These are phyloP conservation scores for Pheosia gnoma DNA, from an alignment of 2,888 invertebrate genomes.

Conservation along the genomic window DNA sequence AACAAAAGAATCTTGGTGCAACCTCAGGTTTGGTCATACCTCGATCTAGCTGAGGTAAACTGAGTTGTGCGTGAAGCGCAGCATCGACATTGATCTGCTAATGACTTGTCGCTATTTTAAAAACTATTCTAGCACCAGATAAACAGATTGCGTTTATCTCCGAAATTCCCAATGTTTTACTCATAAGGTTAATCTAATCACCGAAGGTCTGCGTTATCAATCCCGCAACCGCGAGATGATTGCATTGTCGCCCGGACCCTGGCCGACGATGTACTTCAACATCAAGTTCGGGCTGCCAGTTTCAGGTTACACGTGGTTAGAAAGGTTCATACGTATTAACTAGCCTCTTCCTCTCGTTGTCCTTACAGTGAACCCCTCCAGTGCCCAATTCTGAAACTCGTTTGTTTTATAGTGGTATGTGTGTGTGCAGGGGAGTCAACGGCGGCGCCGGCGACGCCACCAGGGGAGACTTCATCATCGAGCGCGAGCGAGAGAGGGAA, in stretches of 20 bases:
- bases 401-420: neutral
- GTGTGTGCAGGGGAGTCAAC: constrained; percentile 64
- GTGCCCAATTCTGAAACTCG: neutral
- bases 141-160: constrained; percentile 7
- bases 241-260: constrained; percentile 7
- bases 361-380: no score
- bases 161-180: constrained; percentile 6
- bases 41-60: neutral
- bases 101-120: neutral
- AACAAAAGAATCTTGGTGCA: no score
- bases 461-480: constrained; percentile 76
- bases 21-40: no score
- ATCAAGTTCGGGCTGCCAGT: constrained; percentile 55
- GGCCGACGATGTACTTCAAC: constrained; percentile 48
- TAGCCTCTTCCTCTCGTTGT: neutral
- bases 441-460: constrained; percentile 60
- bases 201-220: constrained; percentile 15
- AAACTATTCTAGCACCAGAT: constrained; percentile 7
- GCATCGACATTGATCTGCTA: neutral
- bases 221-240: constrained; percentile 10
- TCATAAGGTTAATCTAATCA: constrained; percentile 16
- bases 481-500: constrained; percentile 75
- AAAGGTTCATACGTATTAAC: neutral
- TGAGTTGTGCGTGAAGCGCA: neutral
- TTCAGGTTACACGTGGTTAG: constrained; percentile 57